These are phyloP conservation scores for Malurus splendens DNA, from an alignment of 2,797 vertebrate species.

Conservation along the genomic window DNA sequence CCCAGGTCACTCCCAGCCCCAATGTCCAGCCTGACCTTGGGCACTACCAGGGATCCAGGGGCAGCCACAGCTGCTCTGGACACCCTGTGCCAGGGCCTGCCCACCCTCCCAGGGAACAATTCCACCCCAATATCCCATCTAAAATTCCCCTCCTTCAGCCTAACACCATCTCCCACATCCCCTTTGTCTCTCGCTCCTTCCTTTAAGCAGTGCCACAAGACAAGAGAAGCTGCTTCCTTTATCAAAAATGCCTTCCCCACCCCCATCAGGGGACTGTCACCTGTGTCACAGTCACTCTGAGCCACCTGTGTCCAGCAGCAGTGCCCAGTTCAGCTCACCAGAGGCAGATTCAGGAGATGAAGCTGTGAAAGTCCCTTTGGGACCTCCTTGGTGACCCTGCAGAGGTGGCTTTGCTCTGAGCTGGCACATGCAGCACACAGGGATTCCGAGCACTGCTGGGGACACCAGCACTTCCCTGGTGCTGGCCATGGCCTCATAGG, in stretches of 20 bases:
- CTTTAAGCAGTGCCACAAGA: neutral
- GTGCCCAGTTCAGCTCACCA: neutral
- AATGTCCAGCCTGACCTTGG: neutral
- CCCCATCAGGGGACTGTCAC: too few species aligned
- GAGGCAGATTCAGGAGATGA: neutral
- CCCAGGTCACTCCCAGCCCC: neutral
- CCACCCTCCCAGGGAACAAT: fast-evolving
- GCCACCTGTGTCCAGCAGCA: neutral
- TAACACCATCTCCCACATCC: neutral
- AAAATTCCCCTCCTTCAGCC: neutral
- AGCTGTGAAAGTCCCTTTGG: neutral
- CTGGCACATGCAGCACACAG: neutral
- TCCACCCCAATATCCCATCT: neutral
- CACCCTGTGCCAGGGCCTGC: neutral
- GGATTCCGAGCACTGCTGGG: neutral
- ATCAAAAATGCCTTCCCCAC: neutral
- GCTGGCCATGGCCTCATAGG: neutral
- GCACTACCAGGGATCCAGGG: neutral
- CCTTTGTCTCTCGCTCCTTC: neutral
- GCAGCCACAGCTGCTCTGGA: neutral
- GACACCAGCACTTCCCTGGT: neutral
- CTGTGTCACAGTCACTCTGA: neutral
- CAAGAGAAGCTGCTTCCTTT: neutral
- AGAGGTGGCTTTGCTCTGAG: neutral
- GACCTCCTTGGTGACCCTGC: too few species aligned